Evolutionary conservation across 2,888 invertebrate genomes (phyloP), one percentile per base, ranked within the genome.

Genomic region (Amphimallon solstitiale): DNA sequence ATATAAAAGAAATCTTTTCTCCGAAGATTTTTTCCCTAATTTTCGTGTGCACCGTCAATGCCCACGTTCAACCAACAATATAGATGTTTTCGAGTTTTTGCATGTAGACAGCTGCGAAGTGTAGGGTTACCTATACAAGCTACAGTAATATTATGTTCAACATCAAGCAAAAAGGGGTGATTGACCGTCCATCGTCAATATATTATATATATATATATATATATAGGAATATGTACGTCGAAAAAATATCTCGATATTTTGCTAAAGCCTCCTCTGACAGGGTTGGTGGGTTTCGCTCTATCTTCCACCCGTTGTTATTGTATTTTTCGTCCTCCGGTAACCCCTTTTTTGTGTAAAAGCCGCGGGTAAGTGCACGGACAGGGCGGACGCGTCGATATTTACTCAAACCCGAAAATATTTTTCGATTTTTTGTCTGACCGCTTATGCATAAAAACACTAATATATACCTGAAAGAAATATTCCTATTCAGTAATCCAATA

Each of bases 61-160:
- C 10, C 34, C 43, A 23, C 21, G 23, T 2, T 15, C 1, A 9
- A n/a, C n/a, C n/a, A 62, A 49, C 56, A 60, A 66, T 56, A 65
- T 60, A 65, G 63, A 65, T 68, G 67, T 68, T 70, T 72, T 69
- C 62, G 56, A 52, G 29, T 69, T 71, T 72, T 73, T 73, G 71
- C 73, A 71, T 72, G 66, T 63, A 21, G 51, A 60, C 73, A 73
- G 71, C 71, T 73, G 73, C 63, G 61, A 62, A 52, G 68, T 71
- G 62, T 73, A 73, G 73, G 70, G 71, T 73, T 73, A 72, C 73
- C 67, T 66, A 38, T 45, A 52, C 59, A 65, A 64, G 45, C 45
- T 12, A 23, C 29, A 29, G 29, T 23, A 23, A 23, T n/a, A n/a
- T 40, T 40, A 29, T 35, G 43, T 45, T 43, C 56, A 23, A 40